A percentile compares a stretch with the other conserved stretches of the same genome.
phyloP scores from a whole-genome alignment of 2,797 vertebrate genomes.

The Knipowitschia caucasica region DNA sequence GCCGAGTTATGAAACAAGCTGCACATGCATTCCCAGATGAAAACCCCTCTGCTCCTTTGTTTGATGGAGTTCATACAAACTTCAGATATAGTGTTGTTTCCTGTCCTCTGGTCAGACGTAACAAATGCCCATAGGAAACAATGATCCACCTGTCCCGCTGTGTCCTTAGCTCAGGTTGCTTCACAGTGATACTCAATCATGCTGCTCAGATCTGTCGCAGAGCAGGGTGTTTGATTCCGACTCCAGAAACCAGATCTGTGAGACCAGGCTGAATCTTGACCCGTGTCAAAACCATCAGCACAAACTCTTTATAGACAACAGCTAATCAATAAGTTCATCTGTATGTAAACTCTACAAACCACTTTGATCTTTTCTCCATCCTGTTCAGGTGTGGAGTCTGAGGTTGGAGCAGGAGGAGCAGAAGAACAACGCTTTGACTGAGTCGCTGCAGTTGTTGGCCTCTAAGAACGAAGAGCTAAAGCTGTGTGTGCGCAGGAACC shows the following conservation, averaged over 20 bases:
- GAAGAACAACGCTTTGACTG: conserved; percentile 89
- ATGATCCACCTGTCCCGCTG: conserved; percentile 47
- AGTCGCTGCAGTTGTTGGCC: conserved; percentile 86
- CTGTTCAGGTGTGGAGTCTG: conserved; percentile 83
- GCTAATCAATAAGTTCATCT: conserved; percentile 16
- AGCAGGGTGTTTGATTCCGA: conserved; percentile 67
- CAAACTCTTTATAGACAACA: neutral
- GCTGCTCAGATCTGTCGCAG: conserved; percentile 35
- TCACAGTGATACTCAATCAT: conserved; percentile 59
- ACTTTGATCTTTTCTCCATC: too few species aligned
- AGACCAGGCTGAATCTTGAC: conserved; percentile 47
- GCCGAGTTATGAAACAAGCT: neutral
- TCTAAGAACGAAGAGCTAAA: conserved; percentile 85
- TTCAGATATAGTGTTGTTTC: neutral
- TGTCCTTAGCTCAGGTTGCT: conserved; percentile 62
- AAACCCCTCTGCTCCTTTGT: too few species aligned
- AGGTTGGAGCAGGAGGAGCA: conserved; percentile 89
- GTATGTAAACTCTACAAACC: neutral
- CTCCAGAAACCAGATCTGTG: conserved; percentile 58
- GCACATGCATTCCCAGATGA: neutral
- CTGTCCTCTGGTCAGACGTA: conserved; percentile 13
- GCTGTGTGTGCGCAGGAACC: conserved; percentile 74
- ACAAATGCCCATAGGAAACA: conserved; percentile 39
- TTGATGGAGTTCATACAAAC: neutral
- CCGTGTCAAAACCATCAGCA: conserved; percentile 37